Base-by-base conservation (phyloP, 64 coral and sea anemone genomes). In the Dendrophyllia cribrosa region DNA sequence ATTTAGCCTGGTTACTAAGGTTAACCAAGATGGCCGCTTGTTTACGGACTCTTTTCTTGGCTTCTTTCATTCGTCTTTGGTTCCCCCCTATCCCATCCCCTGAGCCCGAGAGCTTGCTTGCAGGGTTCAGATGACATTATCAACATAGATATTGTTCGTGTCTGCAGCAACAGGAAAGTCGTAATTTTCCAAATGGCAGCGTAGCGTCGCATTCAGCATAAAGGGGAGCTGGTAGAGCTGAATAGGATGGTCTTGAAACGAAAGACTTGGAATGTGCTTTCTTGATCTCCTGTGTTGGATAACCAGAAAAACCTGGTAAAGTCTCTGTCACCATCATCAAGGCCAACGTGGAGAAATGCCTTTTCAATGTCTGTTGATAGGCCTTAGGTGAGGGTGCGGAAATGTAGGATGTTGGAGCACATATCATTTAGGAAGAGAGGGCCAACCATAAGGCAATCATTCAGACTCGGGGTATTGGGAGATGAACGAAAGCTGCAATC, bases 351-450 rank as follows among this genome's bases (percentile, higher is more conserved):
- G 2, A 92, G 43, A 25, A 91, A 91, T 19, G 78, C 66, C 67
- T 91, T 90, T 79, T 90, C 88, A 10, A 90, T 72, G n/a, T 92
- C 90, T 22, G 80, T 64, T n/a, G 90, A 59, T n/a, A 93, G 14
- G 43, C 91, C 91, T 64, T 66, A 59, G 43, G 91, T 45, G 49
- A 65, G 62, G 26, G 83, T 81, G 59, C 91, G 75, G 73, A 93
- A 88, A 3, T 48, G 83, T 43, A 93, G 4, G 1, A 93, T 49
- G 34, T 88, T 88, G 9, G 84, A 66, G 23, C 62, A 53, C 72
- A 87, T 93, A 58, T 66, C 58, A 25, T 43, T 59, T 3, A 64
- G 87, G 58, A 77, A 89, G 9, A 73, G 87, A 4, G 87, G 62
- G 3, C 58, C 87, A 67, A 79, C 72, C n/a, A 69, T 5, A n/a